phyloP scores from a whole-genome alignment of 2,888 invertebrate species.

The Cantharis rufa region DNA sequence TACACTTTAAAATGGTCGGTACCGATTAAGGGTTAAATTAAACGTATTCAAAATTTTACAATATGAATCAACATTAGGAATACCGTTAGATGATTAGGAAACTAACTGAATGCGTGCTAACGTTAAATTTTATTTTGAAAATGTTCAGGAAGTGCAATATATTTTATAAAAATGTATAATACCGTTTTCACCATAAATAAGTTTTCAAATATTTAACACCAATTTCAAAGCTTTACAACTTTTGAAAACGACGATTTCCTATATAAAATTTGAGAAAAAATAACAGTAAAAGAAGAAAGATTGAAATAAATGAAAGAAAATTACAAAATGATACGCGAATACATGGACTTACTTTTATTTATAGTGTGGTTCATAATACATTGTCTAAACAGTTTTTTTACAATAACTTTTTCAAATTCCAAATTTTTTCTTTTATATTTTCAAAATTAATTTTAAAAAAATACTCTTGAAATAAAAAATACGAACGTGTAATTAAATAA shows the following conservation, averaged over 20 bases:
- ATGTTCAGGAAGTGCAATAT: neutral
- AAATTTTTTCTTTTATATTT: too few relatives aligned
- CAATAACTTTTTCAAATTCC: too few relatives aligned
- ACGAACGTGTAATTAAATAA: too few relatives aligned
- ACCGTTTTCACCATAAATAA: neutral
- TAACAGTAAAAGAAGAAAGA: neutral
- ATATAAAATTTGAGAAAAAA: neutral
- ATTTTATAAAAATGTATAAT: neutral
- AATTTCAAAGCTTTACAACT: neutral
- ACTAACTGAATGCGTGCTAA: neutral
- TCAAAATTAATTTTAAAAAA: too few relatives aligned
- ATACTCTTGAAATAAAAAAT: too few relatives aligned
- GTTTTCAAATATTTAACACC: neutral
- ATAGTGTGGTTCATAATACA: too few relatives aligned
- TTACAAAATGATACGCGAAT: neutral
- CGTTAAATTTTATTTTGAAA: neutral
- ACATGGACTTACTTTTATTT: neutral
- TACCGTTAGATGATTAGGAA: neutral
- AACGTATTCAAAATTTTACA: neutral
- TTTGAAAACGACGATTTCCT: neutral
- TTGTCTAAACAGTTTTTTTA: too few relatives aligned
- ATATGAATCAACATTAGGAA: neutral
- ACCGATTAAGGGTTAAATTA: neutral
- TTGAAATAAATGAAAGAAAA: neutral
- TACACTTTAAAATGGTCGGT: neutral